Conservation (phyloP, 2,113 vertebrate species). For the Dasypus novemcinctus region DNA sequence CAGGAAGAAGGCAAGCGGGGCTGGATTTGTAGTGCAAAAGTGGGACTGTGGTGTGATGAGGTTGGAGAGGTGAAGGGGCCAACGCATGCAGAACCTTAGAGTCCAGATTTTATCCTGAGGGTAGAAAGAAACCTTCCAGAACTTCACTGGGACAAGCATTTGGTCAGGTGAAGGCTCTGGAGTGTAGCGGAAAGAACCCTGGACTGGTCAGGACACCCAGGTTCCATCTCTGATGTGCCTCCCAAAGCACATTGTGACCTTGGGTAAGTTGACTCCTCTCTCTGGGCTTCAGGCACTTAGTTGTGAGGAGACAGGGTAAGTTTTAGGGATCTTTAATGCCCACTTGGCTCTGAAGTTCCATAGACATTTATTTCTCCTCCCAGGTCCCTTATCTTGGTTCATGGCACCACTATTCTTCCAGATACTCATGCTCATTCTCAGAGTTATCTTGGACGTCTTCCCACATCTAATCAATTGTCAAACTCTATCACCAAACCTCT, state of each 20-base stretch:
- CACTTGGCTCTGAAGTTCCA: neutral
- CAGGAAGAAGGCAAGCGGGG: too few species aligned
- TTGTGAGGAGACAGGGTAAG: neutral
- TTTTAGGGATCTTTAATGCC: neutral
- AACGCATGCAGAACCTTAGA: fast-evolving
- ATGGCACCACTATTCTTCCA: neutral
- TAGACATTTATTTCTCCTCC: neutral
- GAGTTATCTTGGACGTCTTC: slow-evolving; percentile 40
- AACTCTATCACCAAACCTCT: neutral
- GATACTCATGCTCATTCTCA: neutral
- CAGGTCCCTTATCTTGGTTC: slow-evolving; percentile 39
- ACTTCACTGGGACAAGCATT: neutral
- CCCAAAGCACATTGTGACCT: neutral
- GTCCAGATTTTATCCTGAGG: neutral
- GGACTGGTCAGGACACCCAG: neutral
- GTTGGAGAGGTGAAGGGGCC: neutral
- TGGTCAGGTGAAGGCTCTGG: neutral
- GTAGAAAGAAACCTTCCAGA: neutral
- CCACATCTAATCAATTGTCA: slow-evolving; percentile 31
- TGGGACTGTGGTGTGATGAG: neutral
- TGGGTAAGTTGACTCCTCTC: neutral
- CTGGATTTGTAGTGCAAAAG: too few species aligned
- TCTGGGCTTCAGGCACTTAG: neutral
- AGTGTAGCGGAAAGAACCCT: neutral
- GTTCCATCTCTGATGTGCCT: neutral